phyloP scores from a whole-genome alignment of 2,113 vertebrate genomes.

The Ophthalmolycus amberensis region DNA sequence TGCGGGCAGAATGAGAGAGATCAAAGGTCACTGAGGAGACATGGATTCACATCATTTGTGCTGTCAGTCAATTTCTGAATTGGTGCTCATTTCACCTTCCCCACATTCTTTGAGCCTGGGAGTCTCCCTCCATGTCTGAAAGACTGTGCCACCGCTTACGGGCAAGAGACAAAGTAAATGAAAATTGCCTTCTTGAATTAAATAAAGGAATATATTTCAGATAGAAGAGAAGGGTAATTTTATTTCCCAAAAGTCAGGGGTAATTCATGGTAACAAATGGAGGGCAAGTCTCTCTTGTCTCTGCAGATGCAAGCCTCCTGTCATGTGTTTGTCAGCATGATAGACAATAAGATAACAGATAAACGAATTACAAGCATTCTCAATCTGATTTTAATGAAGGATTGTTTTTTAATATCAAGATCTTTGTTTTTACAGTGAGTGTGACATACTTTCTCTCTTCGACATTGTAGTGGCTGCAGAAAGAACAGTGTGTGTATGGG shows the following conservation, averaged over 20 bases:
- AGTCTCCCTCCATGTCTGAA: conserved; percentile 20
- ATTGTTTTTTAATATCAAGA: conserved; percentile 13
- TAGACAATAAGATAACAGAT: background rate
- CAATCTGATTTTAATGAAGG: conserved; percentile 16
- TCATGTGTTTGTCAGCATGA: conserved; percentile 6
- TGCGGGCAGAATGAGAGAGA: background rate
- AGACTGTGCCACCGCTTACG: conserved; percentile 6
- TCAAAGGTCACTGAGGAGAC: background rate
- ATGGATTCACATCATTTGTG: conserved; percentile 18
- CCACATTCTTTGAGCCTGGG: conserved; percentile 11
- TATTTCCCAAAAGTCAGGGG: conserved; percentile 35
- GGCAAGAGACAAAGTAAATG: conserved; percentile 30
- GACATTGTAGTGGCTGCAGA: background rate
- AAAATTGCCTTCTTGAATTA: conserved; percentile 51
- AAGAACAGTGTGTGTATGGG: background rate
- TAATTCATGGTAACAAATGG: conserved; percentile 28
- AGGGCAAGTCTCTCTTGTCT: conserved; percentile 1
- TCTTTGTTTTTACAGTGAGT: background rate
- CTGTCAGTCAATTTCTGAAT: conserved; percentile 18
- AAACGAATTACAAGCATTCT: background rate
- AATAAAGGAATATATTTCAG: conserved; percentile 54
- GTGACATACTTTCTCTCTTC: conserved; percentile 3
- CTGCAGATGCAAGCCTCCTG: background rate
- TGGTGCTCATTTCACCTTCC: conserved; percentile 19
- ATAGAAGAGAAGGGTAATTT: conserved; percentile 46